A percentile compares a stretch with the other conserved stretches of the same genome.
phyloP scores from a whole-genome alignment of 2,113 vertebrate species.

The Sinocyclocheilus rhinocerous region DNA sequence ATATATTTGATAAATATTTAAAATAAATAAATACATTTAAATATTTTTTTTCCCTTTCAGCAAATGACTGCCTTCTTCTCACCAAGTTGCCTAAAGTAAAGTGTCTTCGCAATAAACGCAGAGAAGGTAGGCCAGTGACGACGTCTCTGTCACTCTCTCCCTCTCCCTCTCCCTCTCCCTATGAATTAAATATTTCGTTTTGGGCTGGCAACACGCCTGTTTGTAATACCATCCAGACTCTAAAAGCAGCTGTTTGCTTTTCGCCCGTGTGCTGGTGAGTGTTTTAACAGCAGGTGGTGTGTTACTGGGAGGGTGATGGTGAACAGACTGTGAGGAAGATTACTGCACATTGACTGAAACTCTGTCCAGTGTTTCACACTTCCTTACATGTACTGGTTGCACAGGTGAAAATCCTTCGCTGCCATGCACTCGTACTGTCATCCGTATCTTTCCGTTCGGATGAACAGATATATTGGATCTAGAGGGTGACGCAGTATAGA shows the following conservation, averaged over 20 bases:
- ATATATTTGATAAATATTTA: neutral
- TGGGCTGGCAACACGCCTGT: neutral
- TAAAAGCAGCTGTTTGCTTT: slow-evolving; percentile 42
- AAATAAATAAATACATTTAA: neutral
- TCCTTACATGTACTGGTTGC: neutral
- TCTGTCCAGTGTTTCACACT: slow-evolving; percentile 1
- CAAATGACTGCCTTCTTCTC: slow-evolving; percentile 88
- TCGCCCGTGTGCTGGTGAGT: slow-evolving; percentile 2
- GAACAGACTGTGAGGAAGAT: slow-evolving; percentile 36
- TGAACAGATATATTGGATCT: slow-evolving; percentile 28
- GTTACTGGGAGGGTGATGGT: slow-evolving; percentile 11
- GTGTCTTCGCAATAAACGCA: slow-evolving; percentile 85
- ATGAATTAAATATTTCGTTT: slow-evolving; percentile 9
- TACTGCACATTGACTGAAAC: slow-evolving; percentile 1
- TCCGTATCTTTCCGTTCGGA: slow-evolving; percentile 5
- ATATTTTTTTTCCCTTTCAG: slow-evolving; percentile 66
- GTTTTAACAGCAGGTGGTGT: slow-evolving; percentile 33
- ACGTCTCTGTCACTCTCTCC: neutral
- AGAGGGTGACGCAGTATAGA: slow-evolving; percentile 19
- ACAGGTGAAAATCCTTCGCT: slow-evolving; percentile 10
- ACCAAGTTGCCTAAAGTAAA: slow-evolving; percentile 91
- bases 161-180: slow-evolving; percentile 28
- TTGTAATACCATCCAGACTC: slow-evolving; percentile 3
- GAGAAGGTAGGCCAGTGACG: slow-evolving; percentile 82
- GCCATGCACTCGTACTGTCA: neutral